phyloP scores from a whole-genome alignment of 1,140 invertebrate genomes.

The Wasmannia auropunctata region DNA sequence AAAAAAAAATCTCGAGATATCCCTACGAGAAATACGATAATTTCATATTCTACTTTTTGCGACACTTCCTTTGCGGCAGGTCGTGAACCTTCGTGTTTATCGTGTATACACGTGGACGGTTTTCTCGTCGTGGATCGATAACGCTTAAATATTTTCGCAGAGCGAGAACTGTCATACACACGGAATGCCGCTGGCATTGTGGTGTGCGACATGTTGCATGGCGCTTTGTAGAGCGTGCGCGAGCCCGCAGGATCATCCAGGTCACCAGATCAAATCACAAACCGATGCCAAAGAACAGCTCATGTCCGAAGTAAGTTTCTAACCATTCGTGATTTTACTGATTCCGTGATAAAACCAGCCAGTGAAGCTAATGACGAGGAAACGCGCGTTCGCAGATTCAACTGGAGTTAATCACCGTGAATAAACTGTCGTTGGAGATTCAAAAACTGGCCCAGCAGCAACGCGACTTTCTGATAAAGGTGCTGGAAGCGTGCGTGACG shows the following conservation, averaged over 20 bases:
- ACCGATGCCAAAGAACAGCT: slow-evolving; percentile 89
- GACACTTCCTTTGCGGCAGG: background rate
- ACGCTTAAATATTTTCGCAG: slow-evolving; percentile 72
- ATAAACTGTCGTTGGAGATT: slow-evolving; percentile 87
- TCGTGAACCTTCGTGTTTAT: slow-evolving; percentile 10
- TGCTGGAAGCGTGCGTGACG: slow-evolving; percentile 90
- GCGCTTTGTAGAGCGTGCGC: slow-evolving; percentile 89
- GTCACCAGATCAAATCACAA: slow-evolving; percentile 89
- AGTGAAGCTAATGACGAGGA: background rate
- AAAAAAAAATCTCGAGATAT: background rate
- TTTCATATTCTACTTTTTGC: background rate
- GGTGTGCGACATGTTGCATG: slow-evolving; percentile 89
- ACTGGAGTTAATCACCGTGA: slow-evolving; percentile 84
- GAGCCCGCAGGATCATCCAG: slow-evolving; percentile 87
- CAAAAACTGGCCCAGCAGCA: slow-evolving; percentile 88
- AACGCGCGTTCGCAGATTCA: slow-evolving; percentile 81
- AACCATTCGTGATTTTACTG: background rate
- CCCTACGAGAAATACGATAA: background rate
- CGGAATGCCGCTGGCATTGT: slow-evolving; percentile 89
- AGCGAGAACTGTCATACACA: slow-evolving; percentile 90
- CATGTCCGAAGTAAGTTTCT: slow-evolving; percentile 86
- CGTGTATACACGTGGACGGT: background rate
- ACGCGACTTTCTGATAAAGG: slow-evolving; percentile 89
- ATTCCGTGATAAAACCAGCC: too few relatives aligned
- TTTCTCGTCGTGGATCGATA: background rate